Evolutionary conservation across 2,113 vertebrate genomes (phyloP), one percentile per base, ranked within the genome.

Genomic region (Antigone vipio): DNA sequence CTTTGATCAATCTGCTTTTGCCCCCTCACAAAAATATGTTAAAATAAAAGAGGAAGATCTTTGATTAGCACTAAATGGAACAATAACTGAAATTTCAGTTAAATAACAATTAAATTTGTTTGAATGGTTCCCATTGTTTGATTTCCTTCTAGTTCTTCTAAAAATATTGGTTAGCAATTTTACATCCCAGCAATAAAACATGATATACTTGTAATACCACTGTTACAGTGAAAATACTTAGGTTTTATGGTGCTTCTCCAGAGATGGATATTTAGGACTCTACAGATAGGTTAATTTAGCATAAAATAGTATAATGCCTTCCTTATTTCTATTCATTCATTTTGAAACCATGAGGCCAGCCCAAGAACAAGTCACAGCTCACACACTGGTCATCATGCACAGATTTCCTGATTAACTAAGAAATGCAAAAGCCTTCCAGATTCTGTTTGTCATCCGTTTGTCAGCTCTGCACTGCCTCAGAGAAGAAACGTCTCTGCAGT

Each of bases 221-320:
- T 35, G 87, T 79, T 89, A 92, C 71, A 92, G 92, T 88, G 72
- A 96, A 98, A 97, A 95, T 90, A 94, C 74, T 96, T 91, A 14
- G 19, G 45, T 80, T 97, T 97, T 97, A 93, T 87, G 77, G 77
- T 20, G 5, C 73, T 77, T 96, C 86, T 97, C 85, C 50, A 92
- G 88, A 97, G 89, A 93, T 3, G 93, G 88, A 97, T 96, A 91
- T 93, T 97, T 97, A 96, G 94, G 88, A 95, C 60, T 91, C 83
- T 89, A 89, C 42, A 93, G 93, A 88, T 78, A 97, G 50, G 50
- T 89, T 98, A 98, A 98, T 98, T 97, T 93, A 96, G 77, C 94
- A 96, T 97, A 95, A 97, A 97, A 85, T 66, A 92, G 58, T 86
- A 72, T 83, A 95, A 95, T 91, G 60, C 67, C 38, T 97, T 96